Conservation (phyloP, 1,140 invertebrate species). For the Diuraphis noxia region DNA sequence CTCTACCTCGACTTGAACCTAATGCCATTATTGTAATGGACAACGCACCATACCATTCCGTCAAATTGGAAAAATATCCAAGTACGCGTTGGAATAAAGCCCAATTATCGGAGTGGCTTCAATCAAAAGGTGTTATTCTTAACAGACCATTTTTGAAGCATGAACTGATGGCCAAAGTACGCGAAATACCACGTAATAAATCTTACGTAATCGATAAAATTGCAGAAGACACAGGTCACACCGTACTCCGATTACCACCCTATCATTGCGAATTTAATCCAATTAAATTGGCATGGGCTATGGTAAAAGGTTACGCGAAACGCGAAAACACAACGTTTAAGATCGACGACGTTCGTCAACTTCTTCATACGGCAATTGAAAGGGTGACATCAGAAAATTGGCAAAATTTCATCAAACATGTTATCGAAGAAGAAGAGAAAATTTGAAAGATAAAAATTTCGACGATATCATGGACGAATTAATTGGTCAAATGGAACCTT, state of each 20-base stretch:
- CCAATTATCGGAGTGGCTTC: neutral
- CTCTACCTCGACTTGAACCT: neutral
- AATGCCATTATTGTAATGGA: neutral
- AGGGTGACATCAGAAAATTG: slow-evolving; percentile 10
- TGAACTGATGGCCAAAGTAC: neutral
- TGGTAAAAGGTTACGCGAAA: slow-evolving; percentile 59
- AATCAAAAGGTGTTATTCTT: neutral
- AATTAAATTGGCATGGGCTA: slow-evolving; percentile 59
- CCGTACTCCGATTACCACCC: slow-evolving; percentile 59
- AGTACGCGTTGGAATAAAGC: neutral
- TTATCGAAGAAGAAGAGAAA: neutral
- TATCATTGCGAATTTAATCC: slow-evolving; percentile 60
- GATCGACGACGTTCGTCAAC: neutral
- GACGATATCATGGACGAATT: slow-evolving; percentile 2
- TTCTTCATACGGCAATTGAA: neutral
- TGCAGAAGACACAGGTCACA: slow-evolving; percentile 54
- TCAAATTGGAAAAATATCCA: neutral
- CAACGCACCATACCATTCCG: neutral
- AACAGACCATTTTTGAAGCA: neutral
- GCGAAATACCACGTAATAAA: neutral
- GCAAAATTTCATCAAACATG: slow-evolving; percentile 17
- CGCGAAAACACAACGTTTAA: slow-evolving; percentile 55
- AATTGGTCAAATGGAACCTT: neutral
- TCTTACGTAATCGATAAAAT: slow-evolving; percentile 57
- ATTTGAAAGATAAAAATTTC: neutral